Evolutionary conservation across 1,140 invertebrate species (phyloP).

Genomic region (Drosophila mayri): DNA sequence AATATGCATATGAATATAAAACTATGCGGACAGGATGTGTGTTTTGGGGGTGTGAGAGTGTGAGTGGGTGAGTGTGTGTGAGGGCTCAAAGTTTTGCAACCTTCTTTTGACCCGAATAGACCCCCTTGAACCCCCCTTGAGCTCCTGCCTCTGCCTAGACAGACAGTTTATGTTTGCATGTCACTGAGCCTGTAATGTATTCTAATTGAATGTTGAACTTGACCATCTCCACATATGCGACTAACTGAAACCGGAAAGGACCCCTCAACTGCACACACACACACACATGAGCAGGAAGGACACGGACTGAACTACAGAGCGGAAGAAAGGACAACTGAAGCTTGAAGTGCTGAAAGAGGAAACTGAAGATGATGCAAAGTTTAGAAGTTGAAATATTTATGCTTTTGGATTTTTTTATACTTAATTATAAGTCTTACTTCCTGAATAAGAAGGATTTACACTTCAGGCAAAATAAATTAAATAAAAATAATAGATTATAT

Average conservation of each 20-base stretch:
- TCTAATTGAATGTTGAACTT: slow-evolving; percentile 83
- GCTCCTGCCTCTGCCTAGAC: slow-evolving; percentile 43
- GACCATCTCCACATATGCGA: slow-evolving; percentile 63
- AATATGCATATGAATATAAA: slow-evolving; percentile 82
- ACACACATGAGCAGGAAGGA: slow-evolving; percentile 7
- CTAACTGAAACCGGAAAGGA: slow-evolving; percentile 40
- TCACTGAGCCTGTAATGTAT: slow-evolving; percentile 80
- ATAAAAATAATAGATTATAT: no score
- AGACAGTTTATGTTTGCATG: slow-evolving; percentile 66
- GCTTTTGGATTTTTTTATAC: background rate
- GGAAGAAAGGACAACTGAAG: slow-evolving; percentile 29
- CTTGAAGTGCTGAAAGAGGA: background rate
- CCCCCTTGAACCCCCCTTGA: background rate
- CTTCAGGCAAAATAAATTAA: no score
- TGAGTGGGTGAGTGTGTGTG: slow-evolving; percentile 17
- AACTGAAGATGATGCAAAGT: background rate
- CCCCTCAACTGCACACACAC: slow-evolving; percentile 26
- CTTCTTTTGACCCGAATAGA: slow-evolving; percentile 9
- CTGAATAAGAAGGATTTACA: background rate
- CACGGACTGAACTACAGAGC: slow-evolving; percentile 7
- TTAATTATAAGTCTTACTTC: background rate
- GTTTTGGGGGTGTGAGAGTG: slow-evolving; percentile 22
- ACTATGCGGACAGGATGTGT: slow-evolving; percentile 66
- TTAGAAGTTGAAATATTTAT: background rate
- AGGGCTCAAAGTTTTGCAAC: slow-evolving; percentile 53